phyloP scores from a whole-genome alignment of 2,797 vertebrate genomes.

The Spheniscus humboldti region DNA sequence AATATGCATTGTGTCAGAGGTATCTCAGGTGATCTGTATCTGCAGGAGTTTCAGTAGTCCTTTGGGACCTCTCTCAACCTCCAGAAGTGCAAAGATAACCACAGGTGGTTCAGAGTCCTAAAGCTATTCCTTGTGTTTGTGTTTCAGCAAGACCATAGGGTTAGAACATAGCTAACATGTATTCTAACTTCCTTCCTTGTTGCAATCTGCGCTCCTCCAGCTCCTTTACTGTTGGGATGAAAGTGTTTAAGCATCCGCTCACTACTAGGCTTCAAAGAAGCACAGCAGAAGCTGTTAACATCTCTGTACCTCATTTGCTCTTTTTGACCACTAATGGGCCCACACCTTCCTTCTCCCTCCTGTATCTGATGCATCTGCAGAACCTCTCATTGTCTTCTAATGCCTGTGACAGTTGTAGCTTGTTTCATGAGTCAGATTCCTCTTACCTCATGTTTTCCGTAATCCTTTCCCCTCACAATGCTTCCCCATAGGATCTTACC shows the following conservation, averaged over 20 bases:
- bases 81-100: background rate
- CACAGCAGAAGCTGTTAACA: background rate
- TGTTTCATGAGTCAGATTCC: background rate
- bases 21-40: background rate
- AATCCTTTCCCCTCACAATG: background rate
- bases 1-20: fast-evolving
- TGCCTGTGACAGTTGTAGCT: background rate
- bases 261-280: background rate
- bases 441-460: background rate
- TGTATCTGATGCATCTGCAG: background rate
- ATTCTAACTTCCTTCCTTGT: background rate
- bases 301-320: background rate
- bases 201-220: background rate
- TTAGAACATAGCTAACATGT: background rate
- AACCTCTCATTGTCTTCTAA: background rate
- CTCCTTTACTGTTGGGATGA: background rate
- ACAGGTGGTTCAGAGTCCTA: background rate
- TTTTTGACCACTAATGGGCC: background rate
- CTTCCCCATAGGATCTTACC: background rate
- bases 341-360: background rate
- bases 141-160: background rate
- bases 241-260: background rate
- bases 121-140: background rate
- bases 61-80: background rate
- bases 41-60: background rate